phyloP scores from a whole-genome alignment of 2,888 invertebrate genomes.

The Lasius platythorax region DNA sequence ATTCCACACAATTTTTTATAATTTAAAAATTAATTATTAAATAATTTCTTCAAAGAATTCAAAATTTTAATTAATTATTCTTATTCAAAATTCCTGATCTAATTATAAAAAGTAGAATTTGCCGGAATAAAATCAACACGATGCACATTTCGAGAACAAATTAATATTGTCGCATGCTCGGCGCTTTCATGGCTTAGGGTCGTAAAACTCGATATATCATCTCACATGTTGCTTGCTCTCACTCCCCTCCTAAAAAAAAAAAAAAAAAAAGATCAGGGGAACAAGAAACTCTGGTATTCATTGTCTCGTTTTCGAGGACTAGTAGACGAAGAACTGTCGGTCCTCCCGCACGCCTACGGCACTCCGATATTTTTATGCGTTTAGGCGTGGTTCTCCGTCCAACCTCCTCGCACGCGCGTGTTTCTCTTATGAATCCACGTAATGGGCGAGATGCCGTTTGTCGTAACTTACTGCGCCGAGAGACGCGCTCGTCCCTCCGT shows the following conservation, averaged over 20 bases:
- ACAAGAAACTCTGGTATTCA: slow-evolving; percentile 64
- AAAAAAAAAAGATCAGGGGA: slow-evolving; percentile 18
- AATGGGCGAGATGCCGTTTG: slow-evolving; percentile 72
- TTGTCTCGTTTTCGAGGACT: slow-evolving; percentile 71
- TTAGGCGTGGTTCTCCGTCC: slow-evolving; percentile 75
- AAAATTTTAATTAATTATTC: too few species aligned
- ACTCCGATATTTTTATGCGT: slow-evolving; percentile 76
- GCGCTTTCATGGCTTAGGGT: slow-evolving; percentile 37
- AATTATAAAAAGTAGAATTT: neutral
- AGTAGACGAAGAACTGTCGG: slow-evolving; percentile 66
- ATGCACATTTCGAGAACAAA: slow-evolving; percentile 10
- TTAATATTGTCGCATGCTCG: slow-evolving; percentile 60
- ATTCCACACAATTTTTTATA: neutral
- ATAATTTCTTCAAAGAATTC: too few species aligned
- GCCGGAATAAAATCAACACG: neutral
- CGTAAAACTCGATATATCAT: slow-evolving; percentile 68
- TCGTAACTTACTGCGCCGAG: slow-evolving; percentile 75
- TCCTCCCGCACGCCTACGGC: slow-evolving; percentile 75
- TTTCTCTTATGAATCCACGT: slow-evolving; percentile 38
- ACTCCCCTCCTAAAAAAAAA: slow-evolving; percentile 21
- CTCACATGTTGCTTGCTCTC: slow-evolving; percentile 63
- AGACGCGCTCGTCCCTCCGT: slow-evolving; percentile 67
- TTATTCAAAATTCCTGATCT: neutral
- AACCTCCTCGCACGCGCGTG: slow-evolving; percentile 1
- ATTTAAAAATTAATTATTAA: neutral